Percentiles rank a stretch among this genome's conserved stretches.
Evolutionary conservation across 2,113 vertebrate species (phyloP).

Genomic region (Seriola rivoliana): DNA sequence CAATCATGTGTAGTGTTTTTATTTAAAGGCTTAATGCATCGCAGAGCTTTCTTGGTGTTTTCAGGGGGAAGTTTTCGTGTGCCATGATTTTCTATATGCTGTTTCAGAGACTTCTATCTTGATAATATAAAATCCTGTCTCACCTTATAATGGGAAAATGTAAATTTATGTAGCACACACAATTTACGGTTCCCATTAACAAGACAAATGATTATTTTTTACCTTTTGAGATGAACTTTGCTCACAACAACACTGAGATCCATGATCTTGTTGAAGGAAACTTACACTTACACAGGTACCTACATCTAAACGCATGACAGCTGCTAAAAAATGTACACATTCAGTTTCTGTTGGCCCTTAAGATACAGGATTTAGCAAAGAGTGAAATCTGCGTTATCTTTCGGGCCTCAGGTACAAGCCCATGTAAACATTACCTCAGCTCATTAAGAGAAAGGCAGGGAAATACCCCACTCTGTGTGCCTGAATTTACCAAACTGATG

Average conservation of each 20-base stretch:
- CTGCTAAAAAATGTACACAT: not conserved
- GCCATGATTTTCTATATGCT: not conserved
- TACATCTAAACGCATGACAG: too few species aligned
- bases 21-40: not conserved
- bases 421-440: not conserved
- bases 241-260: not conserved
- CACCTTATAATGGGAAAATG: not conserved
- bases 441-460: not conserved
- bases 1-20: not conserved
- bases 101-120: not conserved
- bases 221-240: not conserved
- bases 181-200: not conserved
- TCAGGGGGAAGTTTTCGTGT: not conserved
- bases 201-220: not conserved
- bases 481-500: constrained; percentile 1
- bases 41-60: not conserved
- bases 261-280: not conserved
- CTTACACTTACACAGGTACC: too few species aligned
- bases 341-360: not conserved
- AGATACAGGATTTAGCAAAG: not conserved
- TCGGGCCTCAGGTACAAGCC: not conserved
- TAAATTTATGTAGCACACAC: not conserved
- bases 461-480: not conserved
- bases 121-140: not conserved
- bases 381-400: not conserved